A percentile compares a stretch with the other conserved stretches of the same genome.
Evolutionary conservation across 2,113 vertebrate genomes (phyloP).

Genomic region (Caloenas nicobarica): DNA sequence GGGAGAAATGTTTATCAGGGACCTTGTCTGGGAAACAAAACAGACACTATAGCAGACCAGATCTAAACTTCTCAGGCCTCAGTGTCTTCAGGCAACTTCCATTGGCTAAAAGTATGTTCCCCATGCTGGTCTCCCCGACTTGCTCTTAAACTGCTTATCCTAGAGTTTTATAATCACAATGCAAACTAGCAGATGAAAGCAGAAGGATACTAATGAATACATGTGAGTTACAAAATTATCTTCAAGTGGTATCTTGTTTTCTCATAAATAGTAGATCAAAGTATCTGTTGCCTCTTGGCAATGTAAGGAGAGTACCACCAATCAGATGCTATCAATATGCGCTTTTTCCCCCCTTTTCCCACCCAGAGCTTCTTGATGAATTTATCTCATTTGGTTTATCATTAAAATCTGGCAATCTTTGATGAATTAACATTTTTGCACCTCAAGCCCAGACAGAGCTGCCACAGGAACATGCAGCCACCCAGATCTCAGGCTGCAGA

Average conservation of each 20-base stretch:
- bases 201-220: neutral
- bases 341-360: fast-evolving
- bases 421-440: neutral
- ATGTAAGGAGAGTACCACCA: neutral
- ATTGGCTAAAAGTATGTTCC: neutral
- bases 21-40: neutral
- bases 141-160: neutral
- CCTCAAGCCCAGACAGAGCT: neutral
- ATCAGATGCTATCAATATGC: neutral
- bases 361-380: neutral
- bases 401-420: neutral
- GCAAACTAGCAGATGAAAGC: neutral
- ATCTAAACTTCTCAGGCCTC: neutral
- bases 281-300: neutral
- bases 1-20: neutral
- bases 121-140: fast-evolving
- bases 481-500: no score
- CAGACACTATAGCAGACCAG: neutral
- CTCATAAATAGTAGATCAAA: neutral
- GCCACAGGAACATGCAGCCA: no score
- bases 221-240: neutral
- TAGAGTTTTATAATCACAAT: neutral
- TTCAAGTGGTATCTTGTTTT: neutral
- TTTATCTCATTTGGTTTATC: neutral
- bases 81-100: neutral